Conservation (phyloP, 2,797 vertebrate species). For the Nasua narica region DNA sequence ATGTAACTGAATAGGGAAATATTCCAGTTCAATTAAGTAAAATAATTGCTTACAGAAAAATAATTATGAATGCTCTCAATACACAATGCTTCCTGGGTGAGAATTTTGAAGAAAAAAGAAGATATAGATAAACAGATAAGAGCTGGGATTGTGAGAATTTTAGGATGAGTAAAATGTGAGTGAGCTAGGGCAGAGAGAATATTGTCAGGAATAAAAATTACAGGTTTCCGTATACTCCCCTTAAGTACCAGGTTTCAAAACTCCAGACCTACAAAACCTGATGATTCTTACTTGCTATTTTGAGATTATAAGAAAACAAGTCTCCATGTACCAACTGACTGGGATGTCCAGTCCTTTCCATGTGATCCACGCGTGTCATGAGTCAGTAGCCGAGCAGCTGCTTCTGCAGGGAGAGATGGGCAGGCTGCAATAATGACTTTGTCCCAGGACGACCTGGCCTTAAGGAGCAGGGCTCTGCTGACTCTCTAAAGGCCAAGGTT, state of each 20-base stretch:
- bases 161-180: neutral
- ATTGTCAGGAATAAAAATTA: neutral
- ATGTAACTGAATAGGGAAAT: neutral
- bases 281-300: neutral
- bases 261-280: neutral
- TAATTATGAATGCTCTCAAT: neutral
- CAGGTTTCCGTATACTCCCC: neutral
- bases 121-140: neutral
- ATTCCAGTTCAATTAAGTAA: conserved; percentile 21
- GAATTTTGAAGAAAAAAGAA: neutral
- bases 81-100: neutral
- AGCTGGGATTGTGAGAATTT: neutral
- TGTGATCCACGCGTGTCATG: neutral
- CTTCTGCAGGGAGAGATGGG: neutral
- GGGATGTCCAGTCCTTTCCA: neutral
- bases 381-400: neutral
- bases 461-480: neutral
- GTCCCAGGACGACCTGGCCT: fast-evolving
- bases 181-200: neutral
- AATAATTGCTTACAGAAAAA: conserved; percentile 31
- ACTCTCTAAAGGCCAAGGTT: neutral
- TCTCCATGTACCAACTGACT: fast-evolving
- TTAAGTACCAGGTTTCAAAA: neutral
- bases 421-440: neutral
- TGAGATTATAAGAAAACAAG: neutral